Evolutionary conservation across 2,797 vertebrate species (phyloP), one percentile per base, ranked within the genome.

Genomic region (Molossus molossus): DNA sequence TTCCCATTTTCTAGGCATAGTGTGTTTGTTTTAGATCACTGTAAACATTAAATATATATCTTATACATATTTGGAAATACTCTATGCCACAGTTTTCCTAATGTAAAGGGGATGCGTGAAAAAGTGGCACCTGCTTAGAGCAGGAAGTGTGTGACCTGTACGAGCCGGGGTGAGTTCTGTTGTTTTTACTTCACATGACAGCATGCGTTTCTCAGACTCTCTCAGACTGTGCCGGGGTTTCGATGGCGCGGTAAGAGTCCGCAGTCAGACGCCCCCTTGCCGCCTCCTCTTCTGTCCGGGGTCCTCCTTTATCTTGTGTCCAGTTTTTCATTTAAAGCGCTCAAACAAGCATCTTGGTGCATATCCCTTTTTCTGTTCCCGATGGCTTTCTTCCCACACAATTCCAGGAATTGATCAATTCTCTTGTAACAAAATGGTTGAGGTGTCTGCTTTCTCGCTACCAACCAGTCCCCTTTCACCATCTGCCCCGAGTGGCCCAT

Each of bases 21-120:
- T 55, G 60, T 88, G 40, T 58, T 77, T 72, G 29, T 73, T 58
- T 79, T 48, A 81, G 67, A 23, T 55, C 4, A 55, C 12, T 48
- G 53, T 69, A 80, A 62, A 88, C 37, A 93, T 94, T 85, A 21
- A 96, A 69, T 33, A 37, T 55, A 48, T 3, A 25, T 72, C 40
- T 75, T 60, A 15, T 37, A 65, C 64, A 45, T 64, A 53, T 83
- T 87, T 64, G 83, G 50, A 90, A 82, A 70, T 87, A 50, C 20
- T 27, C 20, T 9, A 40, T 58, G 23, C 79, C 10, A 3, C 45
- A 37, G 33, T 40, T 80, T 90, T 92, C 55, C 60, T 70, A 86
- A 13, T 25, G 6, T 64, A 20, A 40, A 92, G 58, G 53, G 23
- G 15, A 48, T n/a, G 29, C 1, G 21, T 33, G 57, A 80, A 48